A percentile compares a stretch with the other conserved stretches of the same genome.
phyloP scores from a whole-genome alignment of 2,888 invertebrate species.

The Tenthredo mesomela region DNA sequence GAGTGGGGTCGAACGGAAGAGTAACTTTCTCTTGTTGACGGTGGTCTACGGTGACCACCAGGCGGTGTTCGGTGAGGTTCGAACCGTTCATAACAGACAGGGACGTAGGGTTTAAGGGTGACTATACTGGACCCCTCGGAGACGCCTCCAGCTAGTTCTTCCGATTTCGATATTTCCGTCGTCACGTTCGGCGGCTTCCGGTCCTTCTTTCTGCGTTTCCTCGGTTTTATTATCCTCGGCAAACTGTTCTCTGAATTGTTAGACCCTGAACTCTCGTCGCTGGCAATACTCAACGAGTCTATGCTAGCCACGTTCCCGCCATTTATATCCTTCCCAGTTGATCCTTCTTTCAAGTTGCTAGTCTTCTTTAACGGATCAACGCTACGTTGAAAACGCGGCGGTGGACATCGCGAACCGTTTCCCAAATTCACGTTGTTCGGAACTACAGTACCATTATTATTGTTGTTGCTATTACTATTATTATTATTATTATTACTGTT shows the following conservation, averaged over 20 bases:
- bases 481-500: constrained; percentile 66
- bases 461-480: constrained; percentile 74
- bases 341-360: constrained; percentile 67
- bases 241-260: constrained; percentile 86
- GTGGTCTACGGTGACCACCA: constrained; percentile 63
- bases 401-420: constrained; percentile 59
- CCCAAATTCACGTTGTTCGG: constrained; percentile 53
- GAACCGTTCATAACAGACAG: constrained; percentile 74
- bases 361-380: constrained; percentile 58
- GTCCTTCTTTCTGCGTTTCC: constrained; percentile 94
- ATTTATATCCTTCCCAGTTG: constrained; percentile 71
- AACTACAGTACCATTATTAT: constrained; percentile 69
- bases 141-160: constrained; percentile 54
- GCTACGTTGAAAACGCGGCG: constrained; percentile 57
- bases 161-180: constrained; percentile 49
- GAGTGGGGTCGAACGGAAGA: constrained; percentile 65
- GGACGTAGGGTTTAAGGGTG: constrained; percentile 78
- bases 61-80: constrained; percentile 59
- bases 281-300: constrained; percentile 87
- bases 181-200: constrained; percentile 84
- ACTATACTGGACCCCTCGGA: constrained; percentile 70
- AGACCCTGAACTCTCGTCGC: constrained; percentile 87
- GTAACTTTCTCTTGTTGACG: constrained; percentile 68
- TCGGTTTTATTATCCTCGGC: constrained; percentile 93
- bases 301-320: constrained; percentile 79